These are phyloP conservation scores for Anguilla japonica DNA, from an alignment of 2,113 vertebrate genomes.

Conservation along the genomic window DNA sequence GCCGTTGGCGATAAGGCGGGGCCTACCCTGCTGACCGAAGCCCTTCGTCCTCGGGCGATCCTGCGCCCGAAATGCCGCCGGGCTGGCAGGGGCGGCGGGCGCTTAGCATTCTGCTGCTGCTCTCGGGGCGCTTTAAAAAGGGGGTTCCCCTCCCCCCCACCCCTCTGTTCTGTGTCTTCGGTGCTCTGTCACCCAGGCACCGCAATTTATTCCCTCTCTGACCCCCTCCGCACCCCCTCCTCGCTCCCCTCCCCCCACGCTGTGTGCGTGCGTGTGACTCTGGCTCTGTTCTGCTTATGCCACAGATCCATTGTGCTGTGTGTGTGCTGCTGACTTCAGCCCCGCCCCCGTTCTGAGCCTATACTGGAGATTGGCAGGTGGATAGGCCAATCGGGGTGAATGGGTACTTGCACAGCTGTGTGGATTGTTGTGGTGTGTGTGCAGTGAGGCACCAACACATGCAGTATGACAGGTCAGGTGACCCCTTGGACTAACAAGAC, in stretches of 20 bases:
- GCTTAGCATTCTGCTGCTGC: neutral
- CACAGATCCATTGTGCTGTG: neutral
- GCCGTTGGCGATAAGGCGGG: no score
- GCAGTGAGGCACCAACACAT: neutral
- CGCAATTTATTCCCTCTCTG: neutral
- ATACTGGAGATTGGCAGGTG: neutral
- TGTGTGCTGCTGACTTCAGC: neutral
- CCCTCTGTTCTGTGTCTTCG: no score
- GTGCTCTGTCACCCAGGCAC: neutral
- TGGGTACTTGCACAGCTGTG: neutral
- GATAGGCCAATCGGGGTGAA: neutral
- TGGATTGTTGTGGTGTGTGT: neutral
- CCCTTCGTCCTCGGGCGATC: no score
- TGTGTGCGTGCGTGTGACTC: neutral
- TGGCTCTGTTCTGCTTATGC: neutral
- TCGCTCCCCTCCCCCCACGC: neutral
- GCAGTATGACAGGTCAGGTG: neutral
- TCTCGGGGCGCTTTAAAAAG: no score
- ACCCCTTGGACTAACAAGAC: neutral
- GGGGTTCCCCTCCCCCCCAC: no score
- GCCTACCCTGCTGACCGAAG: no score
- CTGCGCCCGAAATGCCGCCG: neutral
- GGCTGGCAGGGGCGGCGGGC: no score
- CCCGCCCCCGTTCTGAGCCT: neutral
- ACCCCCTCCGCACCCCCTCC: neutral